Evolutionary conservation across 2,888 invertebrate species (phyloP).

Genomic region (Lepidonotus clava): DNA sequence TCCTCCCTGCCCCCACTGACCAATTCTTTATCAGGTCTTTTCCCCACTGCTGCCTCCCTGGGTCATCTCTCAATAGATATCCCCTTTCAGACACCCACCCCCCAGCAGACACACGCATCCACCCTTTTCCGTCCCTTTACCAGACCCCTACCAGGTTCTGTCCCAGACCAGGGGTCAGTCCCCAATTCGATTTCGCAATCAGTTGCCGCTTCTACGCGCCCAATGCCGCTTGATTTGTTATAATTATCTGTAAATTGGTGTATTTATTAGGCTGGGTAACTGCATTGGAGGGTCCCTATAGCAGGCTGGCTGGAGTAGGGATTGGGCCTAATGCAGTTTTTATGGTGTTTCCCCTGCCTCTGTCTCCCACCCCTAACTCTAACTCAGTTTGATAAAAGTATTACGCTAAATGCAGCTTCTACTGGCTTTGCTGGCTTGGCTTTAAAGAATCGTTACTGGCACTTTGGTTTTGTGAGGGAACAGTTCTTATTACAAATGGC

Average conservation of each 20-base stretch:
- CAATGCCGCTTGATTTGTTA: constrained; percentile 29
- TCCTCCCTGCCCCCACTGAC: background rate
- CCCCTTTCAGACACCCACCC: background rate
- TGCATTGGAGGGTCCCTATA: background rate
- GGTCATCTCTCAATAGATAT: background rate
- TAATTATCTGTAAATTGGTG: constrained; percentile 5
- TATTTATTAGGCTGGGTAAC: background rate
- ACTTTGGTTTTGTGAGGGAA: no score
- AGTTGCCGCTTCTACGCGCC: background rate
- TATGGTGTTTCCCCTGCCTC: background rate
- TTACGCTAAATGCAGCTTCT: no score
- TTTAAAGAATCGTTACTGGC: no score
- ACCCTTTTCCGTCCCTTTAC: background rate
- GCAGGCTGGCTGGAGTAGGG: background rate
- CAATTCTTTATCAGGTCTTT: background rate
- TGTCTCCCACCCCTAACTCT: background rate
- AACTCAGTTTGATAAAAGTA: background rate
- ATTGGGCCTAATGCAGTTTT: background rate
- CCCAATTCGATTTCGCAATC: constrained; percentile 16
- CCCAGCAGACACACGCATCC: background rate
- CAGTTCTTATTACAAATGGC: no score
- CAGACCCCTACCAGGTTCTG: background rate
- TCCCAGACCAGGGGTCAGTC: background rate
- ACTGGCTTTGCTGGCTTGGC: no score
- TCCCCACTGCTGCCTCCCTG: background rate